These are phyloP conservation scores for Montipora efflorescens DNA, from an alignment of 64 coral and sea anemone species.

Conservation along the genomic window DNA sequence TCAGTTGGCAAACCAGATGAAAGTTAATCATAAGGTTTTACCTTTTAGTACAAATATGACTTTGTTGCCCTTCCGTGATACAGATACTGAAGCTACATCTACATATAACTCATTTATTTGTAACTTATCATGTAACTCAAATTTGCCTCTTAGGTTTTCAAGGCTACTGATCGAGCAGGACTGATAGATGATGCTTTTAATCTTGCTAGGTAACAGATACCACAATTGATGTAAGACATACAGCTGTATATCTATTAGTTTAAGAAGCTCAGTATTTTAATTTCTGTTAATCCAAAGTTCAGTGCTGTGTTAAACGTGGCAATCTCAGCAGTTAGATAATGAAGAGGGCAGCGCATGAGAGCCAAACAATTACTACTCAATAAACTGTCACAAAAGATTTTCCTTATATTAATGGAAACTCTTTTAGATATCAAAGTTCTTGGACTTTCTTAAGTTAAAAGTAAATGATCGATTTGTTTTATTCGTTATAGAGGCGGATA, in stretches of 20 bases:
- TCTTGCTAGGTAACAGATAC: constrained; percentile 49
- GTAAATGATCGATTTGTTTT: too few relatives aligned
- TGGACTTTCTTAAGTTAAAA: not conserved
- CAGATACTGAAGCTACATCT: too few relatives aligned
- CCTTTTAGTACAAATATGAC: not conserved
- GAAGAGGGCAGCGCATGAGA: too few relatives aligned
- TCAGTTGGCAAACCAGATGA: constrained; percentile 66
- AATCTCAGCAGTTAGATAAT: too few relatives aligned
- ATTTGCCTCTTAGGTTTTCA: not conserved
- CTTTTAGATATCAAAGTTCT: not conserved
- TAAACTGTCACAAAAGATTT: too few relatives aligned
- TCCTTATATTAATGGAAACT: too few relatives aligned
- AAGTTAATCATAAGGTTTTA: constrained; percentile 34
- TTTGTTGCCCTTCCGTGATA: too few relatives aligned
- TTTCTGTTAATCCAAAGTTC: not conserved
- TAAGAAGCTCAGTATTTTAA: not conserved
- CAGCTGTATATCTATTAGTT: too few relatives aligned
- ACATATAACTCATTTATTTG: too few relatives aligned
- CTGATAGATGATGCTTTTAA: constrained; percentile 70
- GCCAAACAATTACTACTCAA: too few relatives aligned
- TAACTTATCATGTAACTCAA: too few relatives aligned
- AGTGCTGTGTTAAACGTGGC: not conserved
- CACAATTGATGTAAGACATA: not conserved
- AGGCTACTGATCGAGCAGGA: constrained; percentile 59
- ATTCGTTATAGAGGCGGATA: constrained; percentile 38